A percentile compares a stretch with the other conserved stretches of the same genome.
These are phyloP conservation scores for Dromococcyx pavoninus DNA, from an alignment of 2,797 vertebrate genomes.

Conservation along the genomic window DNA sequence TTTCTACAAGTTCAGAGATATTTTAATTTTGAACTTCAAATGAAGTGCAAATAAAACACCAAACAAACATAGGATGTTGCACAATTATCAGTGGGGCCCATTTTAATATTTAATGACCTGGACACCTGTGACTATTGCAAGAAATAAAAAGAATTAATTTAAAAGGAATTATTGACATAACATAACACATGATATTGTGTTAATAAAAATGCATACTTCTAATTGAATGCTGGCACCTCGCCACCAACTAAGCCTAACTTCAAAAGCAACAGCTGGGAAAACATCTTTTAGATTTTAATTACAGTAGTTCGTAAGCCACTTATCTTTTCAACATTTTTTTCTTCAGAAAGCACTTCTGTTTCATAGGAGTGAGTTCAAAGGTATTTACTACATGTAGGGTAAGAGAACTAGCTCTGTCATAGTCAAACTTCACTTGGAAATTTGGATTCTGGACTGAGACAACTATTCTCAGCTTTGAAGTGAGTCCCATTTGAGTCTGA, in stretches of 20 bases:
- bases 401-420: slow-evolving; percentile 18
- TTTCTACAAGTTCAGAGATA: slow-evolving; percentile 30
- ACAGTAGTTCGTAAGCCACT: slow-evolving; percentile 66
- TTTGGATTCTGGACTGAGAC: slow-evolving; percentile 28
- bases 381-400: slow-evolving; percentile 38
- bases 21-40: slow-evolving; percentile 61
- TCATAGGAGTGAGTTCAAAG: slow-evolving; percentile 68
- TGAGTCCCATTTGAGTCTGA: slow-evolving; percentile 3
- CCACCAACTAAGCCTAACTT: slow-evolving; percentile 72
- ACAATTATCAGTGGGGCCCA: slow-evolving; percentile 25
- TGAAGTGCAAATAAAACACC: slow-evolving; percentile 44
- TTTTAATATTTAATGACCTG: slow-evolving; percentile 67
- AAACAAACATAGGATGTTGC: slow-evolving; percentile 24
- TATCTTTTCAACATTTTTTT: slow-evolving; percentile 64
- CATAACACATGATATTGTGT: slow-evolving; percentile 64
- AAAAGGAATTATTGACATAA: slow-evolving; percentile 74
- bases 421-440: slow-evolving; percentile 39
- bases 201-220: slow-evolving; percentile 77
- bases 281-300: slow-evolving; percentile 79
- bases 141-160: slow-evolving; percentile 63
- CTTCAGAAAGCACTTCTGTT: slow-evolving; percentile 64
- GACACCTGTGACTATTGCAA: slow-evolving; percentile 40
- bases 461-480: slow-evolving; percentile 39
- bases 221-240: slow-evolving; percentile 78
- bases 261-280: slow-evolving; percentile 80